phyloP scores from a whole-genome alignment of 2,888 invertebrate species.

The Harpalus rubripes region DNA sequence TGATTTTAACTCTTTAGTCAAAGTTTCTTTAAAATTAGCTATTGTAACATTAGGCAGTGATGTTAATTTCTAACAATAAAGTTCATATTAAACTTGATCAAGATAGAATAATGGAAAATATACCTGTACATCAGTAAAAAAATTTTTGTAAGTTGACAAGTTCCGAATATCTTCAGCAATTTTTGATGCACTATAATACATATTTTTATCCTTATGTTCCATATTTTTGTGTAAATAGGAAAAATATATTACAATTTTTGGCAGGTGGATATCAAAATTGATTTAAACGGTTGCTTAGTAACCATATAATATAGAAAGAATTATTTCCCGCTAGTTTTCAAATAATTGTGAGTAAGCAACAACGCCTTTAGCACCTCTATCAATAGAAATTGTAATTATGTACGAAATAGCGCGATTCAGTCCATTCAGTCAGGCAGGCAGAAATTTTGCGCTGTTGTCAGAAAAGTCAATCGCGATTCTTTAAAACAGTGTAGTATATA shows the following conservation, averaged over 20 bases:
- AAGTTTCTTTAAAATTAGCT: conserved; percentile 87
- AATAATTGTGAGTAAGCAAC: conserved; percentile 4
- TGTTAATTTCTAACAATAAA: conserved; percentile 83
- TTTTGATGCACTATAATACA: conserved; percentile 88
- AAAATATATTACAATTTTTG: conserved; percentile 49
- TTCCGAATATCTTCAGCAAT: conserved; percentile 89
- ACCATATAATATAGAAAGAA: conserved; percentile 6
- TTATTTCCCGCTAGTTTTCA: conserved; percentile 60
- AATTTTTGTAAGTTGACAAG: conserved; percentile 86
- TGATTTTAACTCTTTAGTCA: conserved; percentile 87
- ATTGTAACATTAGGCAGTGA: conserved; percentile 87
- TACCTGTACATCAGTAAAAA: conserved; percentile 90
- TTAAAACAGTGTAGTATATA: conserved; percentile 23
- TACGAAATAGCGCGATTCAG: conserved; percentile 61
- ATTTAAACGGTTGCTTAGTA: conserved; percentile 63
- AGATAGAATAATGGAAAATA: conserved; percentile 64
- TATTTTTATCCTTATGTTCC: conserved; percentile 80
- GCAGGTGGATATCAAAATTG: conserved; percentile 49
- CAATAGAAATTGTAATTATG: conserved; percentile 14
- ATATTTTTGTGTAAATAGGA: conserved; percentile 69
- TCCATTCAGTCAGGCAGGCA: conserved; percentile 31
- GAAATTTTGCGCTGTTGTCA: conserved; percentile 19
- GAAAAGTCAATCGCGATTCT: neutral
- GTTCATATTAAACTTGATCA: conserved; percentile 13
- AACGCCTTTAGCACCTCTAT: conserved; percentile 22